These are phyloP conservation scores for Ellobium chinense DNA, from an alignment of 2,888 invertebrate species.

Conservation along the genomic window DNA sequence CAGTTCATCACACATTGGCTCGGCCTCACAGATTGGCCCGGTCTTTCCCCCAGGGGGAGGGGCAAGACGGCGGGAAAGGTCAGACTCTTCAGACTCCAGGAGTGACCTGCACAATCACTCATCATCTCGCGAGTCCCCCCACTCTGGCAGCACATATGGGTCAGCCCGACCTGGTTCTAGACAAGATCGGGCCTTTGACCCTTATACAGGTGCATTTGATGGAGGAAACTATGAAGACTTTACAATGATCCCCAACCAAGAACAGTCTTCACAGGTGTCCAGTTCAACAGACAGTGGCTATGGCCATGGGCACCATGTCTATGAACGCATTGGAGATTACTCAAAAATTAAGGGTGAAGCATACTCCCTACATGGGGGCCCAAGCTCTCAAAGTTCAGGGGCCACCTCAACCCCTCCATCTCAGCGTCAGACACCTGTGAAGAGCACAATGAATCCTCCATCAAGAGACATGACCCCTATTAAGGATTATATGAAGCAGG, in stretches of 20 bases:
- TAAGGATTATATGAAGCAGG: slow-evolving; percentile 43
- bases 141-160: slow-evolving; percentile 1
- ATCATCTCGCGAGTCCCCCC: slow-evolving; percentile 26
- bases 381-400: slow-evolving; percentile 41
- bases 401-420: slow-evolving; percentile 44
- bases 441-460: slow-evolving; percentile 40
- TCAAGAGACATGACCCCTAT: slow-evolving; percentile 69
- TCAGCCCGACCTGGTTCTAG: background rate
- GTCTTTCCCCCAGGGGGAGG: background rate
- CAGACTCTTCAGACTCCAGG: slow-evolving; percentile 41
- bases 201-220: slow-evolving; percentile 3
- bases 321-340: slow-evolving; percentile 60
- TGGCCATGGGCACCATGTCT: slow-evolving; percentile 68
- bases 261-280: slow-evolving; percentile 75
- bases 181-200: slow-evolving; percentile 5
- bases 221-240: slow-evolving; percentile 20
- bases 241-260: slow-evolving; percentile 46
- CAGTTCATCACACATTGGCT: slow-evolving; percentile 42
- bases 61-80: slow-evolving; percentile 17
- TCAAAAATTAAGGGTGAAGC: background rate
- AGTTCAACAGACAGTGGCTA: slow-evolving; percentile 77
- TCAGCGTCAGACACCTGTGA: slow-evolving; percentile 48
- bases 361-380: background rate
- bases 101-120: slow-evolving; percentile 32
- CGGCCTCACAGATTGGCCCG: slow-evolving; percentile 37